These are phyloP conservation scores for Drosophila nigricruria DNA, from an alignment of 2,888 invertebrate genomes.

Conservation along the genomic window DNA sequence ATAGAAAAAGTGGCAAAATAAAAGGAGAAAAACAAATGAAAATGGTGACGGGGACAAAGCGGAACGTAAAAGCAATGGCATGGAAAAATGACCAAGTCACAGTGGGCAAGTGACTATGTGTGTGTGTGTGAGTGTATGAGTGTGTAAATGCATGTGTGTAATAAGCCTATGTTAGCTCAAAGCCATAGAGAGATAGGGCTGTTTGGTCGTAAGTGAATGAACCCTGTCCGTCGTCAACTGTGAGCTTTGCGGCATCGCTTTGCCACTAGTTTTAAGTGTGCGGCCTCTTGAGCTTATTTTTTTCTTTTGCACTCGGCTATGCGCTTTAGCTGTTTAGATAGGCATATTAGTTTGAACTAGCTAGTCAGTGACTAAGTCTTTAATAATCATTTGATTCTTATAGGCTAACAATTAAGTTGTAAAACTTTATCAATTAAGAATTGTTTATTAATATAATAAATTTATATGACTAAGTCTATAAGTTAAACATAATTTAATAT, in stretches of 20 bases:
- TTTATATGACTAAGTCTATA: too few relatives aligned
- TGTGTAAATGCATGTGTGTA: slow-evolving; percentile 48
- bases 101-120: slow-evolving; percentile 20
- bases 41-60: slow-evolving; percentile 14
- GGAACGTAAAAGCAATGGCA: slow-evolving; percentile 42
- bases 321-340: slow-evolving; percentile 31
- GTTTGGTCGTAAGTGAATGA: slow-evolving; percentile 42
- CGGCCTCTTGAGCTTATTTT: slow-evolving; percentile 24
- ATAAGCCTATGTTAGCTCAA: slow-evolving; percentile 31
- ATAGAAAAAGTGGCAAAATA: slow-evolving; percentile 57
- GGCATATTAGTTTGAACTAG: slow-evolving; percentile 31
- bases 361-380: background rate
- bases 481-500: too few relatives aligned
- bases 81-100: slow-evolving; percentile 65
- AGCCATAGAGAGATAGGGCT: background rate
- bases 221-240: slow-evolving; percentile 36
- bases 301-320: slow-evolving; percentile 19
- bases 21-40: slow-evolving; percentile 49
- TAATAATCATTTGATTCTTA: too few relatives aligned
- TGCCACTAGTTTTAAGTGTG: slow-evolving; percentile 38
- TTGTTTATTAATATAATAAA: too few relatives aligned
- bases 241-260: slow-evolving; percentile 28
- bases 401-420: too few relatives aligned
- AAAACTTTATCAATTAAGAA: too few relatives aligned
- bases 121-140: slow-evolving; percentile 10